Percentiles rank a stretch among this genome's conserved stretches.
Evolutionary conservation across 1,140 invertebrate genomes (phyloP).

Genomic region (Euborellia annulipes): DNA sequence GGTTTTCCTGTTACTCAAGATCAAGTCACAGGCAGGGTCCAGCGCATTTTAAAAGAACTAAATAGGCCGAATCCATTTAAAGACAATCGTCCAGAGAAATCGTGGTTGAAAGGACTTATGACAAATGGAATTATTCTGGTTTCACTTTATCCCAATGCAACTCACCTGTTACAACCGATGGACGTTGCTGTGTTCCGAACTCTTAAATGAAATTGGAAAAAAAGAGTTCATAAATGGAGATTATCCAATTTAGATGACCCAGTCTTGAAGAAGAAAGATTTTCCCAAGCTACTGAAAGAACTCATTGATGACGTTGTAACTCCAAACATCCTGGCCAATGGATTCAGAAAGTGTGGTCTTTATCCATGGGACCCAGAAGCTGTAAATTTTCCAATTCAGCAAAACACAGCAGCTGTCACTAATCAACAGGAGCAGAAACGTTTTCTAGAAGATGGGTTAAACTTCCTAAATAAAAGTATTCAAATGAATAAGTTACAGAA

Average conservation of each 20-base stretch:
- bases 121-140: slow-evolving; percentile 25
- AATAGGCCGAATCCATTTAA: slow-evolving; percentile 13
- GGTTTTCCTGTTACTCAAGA: slow-evolving; percentile 24
- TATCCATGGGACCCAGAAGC: slow-evolving; percentile 23
- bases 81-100: slow-evolving; percentile 6
- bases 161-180: slow-evolving; percentile 27
- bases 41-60: slow-evolving; percentile 21
- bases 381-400: too few relatives aligned
- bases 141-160: slow-evolving; percentile 25
- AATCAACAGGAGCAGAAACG: too few relatives aligned
- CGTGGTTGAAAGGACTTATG: slow-evolving; percentile 4
- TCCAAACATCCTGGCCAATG: slow-evolving; percentile 13
- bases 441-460: too few relatives aligned
- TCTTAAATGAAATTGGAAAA: slow-evolving; percentile 23
- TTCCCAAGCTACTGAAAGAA: slow-evolving; percentile 20
- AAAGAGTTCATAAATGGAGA: slow-evolving; percentile 14
- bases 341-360: slow-evolving; percentile 22
- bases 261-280: slow-evolving; percentile 20
- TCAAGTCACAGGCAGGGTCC: slow-evolving; percentile 22
- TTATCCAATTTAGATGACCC: slow-evolving; percentile 8
- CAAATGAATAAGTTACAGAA: too few relatives aligned
- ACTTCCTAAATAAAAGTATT: too few relatives aligned
- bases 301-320: slow-evolving; percentile 13
- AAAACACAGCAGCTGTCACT: too few relatives aligned
- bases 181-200: slow-evolving; percentile 25